Conservation (phyloP, 2,888 invertebrate genomes). For the Troilus luridus region DNA sequence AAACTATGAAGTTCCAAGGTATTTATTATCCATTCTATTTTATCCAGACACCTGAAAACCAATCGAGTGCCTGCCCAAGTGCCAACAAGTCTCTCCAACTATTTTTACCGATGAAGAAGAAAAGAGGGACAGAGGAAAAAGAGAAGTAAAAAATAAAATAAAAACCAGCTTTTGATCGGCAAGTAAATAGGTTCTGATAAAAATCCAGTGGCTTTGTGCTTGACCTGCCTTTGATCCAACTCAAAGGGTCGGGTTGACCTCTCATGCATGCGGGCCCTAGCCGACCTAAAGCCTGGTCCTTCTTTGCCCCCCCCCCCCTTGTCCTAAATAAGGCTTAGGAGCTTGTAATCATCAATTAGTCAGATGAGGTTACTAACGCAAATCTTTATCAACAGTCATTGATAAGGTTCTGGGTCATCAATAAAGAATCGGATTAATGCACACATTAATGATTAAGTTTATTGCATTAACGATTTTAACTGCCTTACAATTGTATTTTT, state of each 20-base stretch:
- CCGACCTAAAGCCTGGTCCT: neutral
- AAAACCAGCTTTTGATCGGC: neutral
- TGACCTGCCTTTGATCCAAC: constrained; percentile 16
- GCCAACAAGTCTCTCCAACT: neutral
- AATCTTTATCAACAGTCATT: neutral
- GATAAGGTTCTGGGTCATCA: neutral
- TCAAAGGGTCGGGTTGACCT: neutral
- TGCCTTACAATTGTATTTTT: no score
- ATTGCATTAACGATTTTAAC: no score
- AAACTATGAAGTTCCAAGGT: no score
- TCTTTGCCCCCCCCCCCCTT: neutral
- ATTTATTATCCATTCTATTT: neutral
- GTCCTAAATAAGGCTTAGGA: neutral
- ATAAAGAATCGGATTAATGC: neutral
- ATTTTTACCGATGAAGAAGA: constrained; percentile 13
- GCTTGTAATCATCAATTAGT: neutral
- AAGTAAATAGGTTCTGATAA: constrained; percentile 21
- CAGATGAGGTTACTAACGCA: neutral
- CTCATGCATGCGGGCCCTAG: neutral
- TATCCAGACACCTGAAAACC: neutral
- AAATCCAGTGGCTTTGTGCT: constrained; percentile 20
- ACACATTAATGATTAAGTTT: no score
- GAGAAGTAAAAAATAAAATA: neutral
- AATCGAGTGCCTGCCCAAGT: neutral
- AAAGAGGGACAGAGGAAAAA: neutral